Evolutionary conservation across 2,797 vertebrate species (phyloP).

Genomic region (Mormyrus hasselquistii): DNA sequence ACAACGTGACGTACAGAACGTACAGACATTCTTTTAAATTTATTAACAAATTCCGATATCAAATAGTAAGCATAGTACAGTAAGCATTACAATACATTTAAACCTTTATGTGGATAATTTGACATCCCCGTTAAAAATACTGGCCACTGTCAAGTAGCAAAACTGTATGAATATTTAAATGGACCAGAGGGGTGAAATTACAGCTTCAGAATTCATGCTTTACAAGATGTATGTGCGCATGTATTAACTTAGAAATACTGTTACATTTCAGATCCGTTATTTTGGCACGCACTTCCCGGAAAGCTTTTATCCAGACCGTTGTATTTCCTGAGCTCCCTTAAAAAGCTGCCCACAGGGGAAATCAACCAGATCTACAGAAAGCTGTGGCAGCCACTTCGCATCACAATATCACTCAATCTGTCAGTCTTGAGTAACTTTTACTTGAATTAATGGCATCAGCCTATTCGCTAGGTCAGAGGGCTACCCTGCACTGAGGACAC

Average conservation of each 20-base stretch:
- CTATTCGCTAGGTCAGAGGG: not conserved
- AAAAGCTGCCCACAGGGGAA: constrained; percentile 28
- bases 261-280: constrained; percentile 11
- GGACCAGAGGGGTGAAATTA: not conserved
- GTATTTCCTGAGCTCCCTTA: constrained; percentile 32
- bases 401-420: not conserved
- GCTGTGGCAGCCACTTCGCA: not conserved
- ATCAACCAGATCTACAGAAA: constrained; percentile 25
- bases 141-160: not conserved
- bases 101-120: not conserved
- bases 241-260: not conserved
- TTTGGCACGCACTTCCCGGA: constrained; percentile 27
- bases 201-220: not conserved
- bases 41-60: not conserved
- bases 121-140: not conserved
- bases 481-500: not conserved
- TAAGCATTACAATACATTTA: not conserved
- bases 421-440: not conserved
- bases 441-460: not conserved
- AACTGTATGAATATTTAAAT: not conserved
- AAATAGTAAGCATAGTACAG: not conserved
- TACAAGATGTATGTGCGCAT: not conserved
- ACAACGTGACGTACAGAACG: not conserved
- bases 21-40: not conserved
- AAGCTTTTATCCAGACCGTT: constrained; percentile 27